Evolutionary conservation across 2,113 vertebrate species (phyloP).

Genomic region (Malurus elegans): DNA sequence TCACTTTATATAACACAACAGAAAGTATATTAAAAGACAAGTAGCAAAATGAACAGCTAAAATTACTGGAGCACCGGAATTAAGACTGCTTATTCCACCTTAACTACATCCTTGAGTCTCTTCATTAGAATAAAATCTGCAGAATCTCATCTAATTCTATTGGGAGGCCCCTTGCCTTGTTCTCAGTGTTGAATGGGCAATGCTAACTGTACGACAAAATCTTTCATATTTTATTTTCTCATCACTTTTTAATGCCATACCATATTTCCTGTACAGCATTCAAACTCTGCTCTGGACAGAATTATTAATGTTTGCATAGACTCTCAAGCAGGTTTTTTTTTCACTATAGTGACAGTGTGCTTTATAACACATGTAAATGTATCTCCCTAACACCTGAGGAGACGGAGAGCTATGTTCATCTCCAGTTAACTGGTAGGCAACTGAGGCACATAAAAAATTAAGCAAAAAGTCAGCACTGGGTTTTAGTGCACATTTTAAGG

Average conservation of each 20-base stretch:
- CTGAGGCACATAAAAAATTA: not conserved
- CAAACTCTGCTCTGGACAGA: constrained; percentile 6
- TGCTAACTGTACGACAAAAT: not conserved
- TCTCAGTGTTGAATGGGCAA: not conserved
- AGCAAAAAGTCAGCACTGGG: not conserved
- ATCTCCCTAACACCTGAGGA: not conserved
- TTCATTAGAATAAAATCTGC: not conserved
- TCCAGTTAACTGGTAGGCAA: not conserved
- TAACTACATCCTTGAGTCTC: not conserved
- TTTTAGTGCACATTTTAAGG: not conserved
- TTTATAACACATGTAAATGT: not conserved
- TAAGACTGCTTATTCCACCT: not conserved
- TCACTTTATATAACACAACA: not conserved
- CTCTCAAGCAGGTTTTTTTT: not conserved
- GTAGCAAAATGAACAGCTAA: not conserved
- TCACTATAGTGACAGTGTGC: not conserved
- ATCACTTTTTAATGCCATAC: not conserved
- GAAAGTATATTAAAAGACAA: not conserved
- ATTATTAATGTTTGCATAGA: constrained; percentile 28
- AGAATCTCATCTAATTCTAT: not conserved
- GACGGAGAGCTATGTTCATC: not conserved
- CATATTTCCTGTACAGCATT: not conserved
- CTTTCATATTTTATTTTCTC: constrained; percentile 25
- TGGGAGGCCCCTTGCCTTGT: not conserved
- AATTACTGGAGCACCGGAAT: not conserved